Evolutionary conservation across 2,888 invertebrate species (phyloP), one percentile per base, ranked within the genome.

Genomic region (Chorisops tibialis): DNA sequence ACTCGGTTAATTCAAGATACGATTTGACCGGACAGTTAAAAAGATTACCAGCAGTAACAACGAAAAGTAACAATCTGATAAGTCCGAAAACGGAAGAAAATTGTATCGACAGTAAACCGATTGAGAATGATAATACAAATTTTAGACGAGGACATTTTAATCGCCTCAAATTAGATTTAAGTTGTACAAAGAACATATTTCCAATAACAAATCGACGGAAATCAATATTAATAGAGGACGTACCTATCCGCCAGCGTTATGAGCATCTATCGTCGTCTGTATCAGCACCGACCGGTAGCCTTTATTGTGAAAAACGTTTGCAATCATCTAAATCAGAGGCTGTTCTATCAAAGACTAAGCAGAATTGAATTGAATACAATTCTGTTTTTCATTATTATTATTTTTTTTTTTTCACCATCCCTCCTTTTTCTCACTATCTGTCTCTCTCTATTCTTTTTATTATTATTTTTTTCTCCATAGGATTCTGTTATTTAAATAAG

Each of bases 111-210:
- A 63, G 63, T 38, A 59, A 63, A 54, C 43, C 58, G 41, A 67
- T 73, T 51, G 70, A 72, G 54, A 75, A 76, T 62, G 74, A 75
- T 37, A 75, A 76, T 67, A 73, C 71, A 35, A 73, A 74, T 65
- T 73, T 71, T 54, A 69, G 69, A 11, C 69, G 77, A 37, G 76
- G 75, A 19, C 75, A 79, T 18, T 79, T 76, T 65, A 74, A 77
- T 66, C 78, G 78, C 37, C 67, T 77, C 19, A 77, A 78, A 65
- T 72, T 83, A 68, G 81, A 81, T 71, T 75, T 83, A 65, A 81
- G 82, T 65, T 83, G 81, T 73, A 81, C 81, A 67, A 81, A 82
- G 68, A 83, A 83, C 72, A 83, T 83, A 73, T 83, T 83, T 77
- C 83, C 83, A 67, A 83, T 83, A 67, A 80, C 76, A 63, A 75